phyloP scores from a whole-genome alignment of 1,140 invertebrate genomes.

The Amphibalanus amphitrite region DNA sequence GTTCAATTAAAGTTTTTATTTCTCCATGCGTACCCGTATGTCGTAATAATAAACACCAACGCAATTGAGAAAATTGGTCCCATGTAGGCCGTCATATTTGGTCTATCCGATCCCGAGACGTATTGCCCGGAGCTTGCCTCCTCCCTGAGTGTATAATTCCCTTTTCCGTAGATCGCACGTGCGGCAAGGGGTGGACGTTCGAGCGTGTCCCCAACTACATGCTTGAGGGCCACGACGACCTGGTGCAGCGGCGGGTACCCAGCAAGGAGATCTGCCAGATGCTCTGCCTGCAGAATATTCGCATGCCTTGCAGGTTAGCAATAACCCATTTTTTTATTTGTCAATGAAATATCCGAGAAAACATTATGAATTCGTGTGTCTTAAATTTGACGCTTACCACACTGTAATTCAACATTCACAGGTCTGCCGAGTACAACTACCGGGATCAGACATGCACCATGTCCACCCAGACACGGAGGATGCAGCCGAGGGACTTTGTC shows the following conservation, averaged over 20 bases:
- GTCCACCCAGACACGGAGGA: constrained; percentile 29
- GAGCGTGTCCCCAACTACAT: constrained; percentile 31
- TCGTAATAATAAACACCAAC: too few species aligned
- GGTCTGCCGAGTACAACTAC: constrained; percentile 29
- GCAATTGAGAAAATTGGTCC: too few species aligned
- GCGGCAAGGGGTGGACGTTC: constrained; percentile 33
- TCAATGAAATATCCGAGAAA: not conserved
- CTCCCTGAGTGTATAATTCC: too few species aligned
- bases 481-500: constrained; percentile 26
- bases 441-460: constrained; percentile 27
- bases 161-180: constrained; percentile 24
- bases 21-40: too few species aligned
- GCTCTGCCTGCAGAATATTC: constrained; percentile 6
- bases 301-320: constrained; percentile 10
- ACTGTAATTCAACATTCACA: too few species aligned
- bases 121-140: too few species aligned
- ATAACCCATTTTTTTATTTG: not conserved
- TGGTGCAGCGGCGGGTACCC: constrained; percentile 25
- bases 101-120: too few species aligned
- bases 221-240: constrained; percentile 25
- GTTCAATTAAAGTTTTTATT: too few species aligned
- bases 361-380: not conserved
- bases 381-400: too few species aligned
- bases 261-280: constrained; percentile 27
- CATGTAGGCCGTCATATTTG: too few species aligned